Percentiles rank a stretch among this genome's conserved stretches.
phyloP scores from a whole-genome alignment of 2,797 vertebrate genomes.

The Etheostoma perlongum region DNA sequence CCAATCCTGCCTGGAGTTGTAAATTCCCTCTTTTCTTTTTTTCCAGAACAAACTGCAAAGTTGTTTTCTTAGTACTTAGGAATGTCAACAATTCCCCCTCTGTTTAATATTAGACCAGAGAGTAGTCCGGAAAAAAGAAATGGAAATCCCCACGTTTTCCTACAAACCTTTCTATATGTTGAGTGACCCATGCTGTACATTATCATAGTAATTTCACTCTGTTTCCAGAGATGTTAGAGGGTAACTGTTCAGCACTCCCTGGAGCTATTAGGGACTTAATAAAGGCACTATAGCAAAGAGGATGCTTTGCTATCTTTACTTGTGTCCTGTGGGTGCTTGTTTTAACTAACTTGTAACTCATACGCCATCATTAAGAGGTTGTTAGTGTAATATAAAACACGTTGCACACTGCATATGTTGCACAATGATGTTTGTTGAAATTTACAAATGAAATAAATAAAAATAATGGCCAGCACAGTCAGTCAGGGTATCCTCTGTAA shows the following conservation, averaged over 20 bases:
- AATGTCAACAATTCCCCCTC: constrained; percentile 75
- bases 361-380: not conserved
- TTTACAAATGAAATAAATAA: constrained; percentile 4
- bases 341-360: constrained; percentile 10
- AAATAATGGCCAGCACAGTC: not conserved
- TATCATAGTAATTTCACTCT: not conserved
- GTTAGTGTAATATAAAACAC: not conserved
- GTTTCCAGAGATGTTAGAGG: not conserved
- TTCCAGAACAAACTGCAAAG: constrained; percentile 36
- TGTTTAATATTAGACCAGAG: constrained; percentile 74
- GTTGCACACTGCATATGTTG: constrained; percentile 2
- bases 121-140: constrained; percentile 10
- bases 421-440: not conserved
- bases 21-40: not conserved
- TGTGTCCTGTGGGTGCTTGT: constrained; percentile 11
- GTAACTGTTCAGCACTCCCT: not conserved
- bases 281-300: constrained; percentile 17
- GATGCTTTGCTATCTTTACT: constrained; percentile 5
- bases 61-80: constrained; percentile 69
- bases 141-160: constrained; percentile 32
- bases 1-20: not conserved
- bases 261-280: not conserved
- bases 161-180: not conserved
- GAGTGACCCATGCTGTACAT: not conserved
- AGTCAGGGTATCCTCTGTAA: constrained; percentile 11